Evolutionary conservation across 2,797 vertebrate species (phyloP), one percentile per base, ranked within the genome.

Genomic region (Xiphorhynchus erythropygius): DNA sequence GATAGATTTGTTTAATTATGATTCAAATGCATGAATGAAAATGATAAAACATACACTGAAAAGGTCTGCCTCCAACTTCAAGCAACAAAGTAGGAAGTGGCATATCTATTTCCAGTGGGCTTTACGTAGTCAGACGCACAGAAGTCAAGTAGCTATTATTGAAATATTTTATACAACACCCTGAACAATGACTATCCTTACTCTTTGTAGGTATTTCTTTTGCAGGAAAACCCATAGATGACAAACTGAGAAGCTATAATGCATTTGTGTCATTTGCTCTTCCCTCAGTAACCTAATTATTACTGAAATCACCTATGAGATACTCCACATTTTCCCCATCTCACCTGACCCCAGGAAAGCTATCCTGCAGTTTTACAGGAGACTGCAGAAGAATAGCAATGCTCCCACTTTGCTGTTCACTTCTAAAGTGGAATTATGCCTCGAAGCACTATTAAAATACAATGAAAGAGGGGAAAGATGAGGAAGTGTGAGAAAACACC

Each of bases 371-470:
- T 76, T 83, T 64, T 82, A 32, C 1, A 82, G 33, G 24, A 57
- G 71, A 46, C 75, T 94, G 74, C 50, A 33, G 52, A 90, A 64
- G 56, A 70, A 49, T 32, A 76, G 18, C 2, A 4, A 64, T 6
- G 28, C 50, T 83, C 64, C 68, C 76, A 77, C 42, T 25, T 16
- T 60, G 42, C 52, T 59, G 30, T 32, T 93, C 59, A 12, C 53
- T 91, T 83, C 55, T 63, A 3, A 68, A 24, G 59, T 19, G 68
- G 39, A 88, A 73, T 73, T 83, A 65, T 12, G 67, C 89, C 91
- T 91, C 35, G 62, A 62, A 92, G 90, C 88, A 84, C 42, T 89
- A 87, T 59, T 69, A 90, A 90, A 90, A 84, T 79, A 56, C 47
- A 93, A 0, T 13, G 18, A 53, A 88, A 75, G 76, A 62, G 35